Evolutionary conservation across 2,888 invertebrate species (phyloP), one percentile per base, ranked within the genome.

Genomic region (Mylabris sibirica): DNA sequence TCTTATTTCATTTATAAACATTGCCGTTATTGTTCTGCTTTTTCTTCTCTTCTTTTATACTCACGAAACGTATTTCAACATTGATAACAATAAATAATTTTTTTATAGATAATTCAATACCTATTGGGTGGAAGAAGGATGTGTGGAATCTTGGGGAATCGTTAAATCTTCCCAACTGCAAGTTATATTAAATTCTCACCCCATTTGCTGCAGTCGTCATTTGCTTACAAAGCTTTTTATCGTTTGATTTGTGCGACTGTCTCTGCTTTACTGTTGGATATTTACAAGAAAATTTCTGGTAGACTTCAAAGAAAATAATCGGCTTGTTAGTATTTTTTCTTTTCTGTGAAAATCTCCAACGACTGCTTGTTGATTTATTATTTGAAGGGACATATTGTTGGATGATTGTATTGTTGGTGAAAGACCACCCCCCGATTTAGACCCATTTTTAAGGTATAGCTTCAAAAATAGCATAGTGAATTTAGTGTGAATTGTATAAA

Each of bases 271-370:
- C n/a, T 17, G 44, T 44, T 44, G 8, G 53, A 22, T 9, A 12
- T 53, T 53, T 22, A 3, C 22, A 1, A 12, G 53, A 53, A 53
- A 53, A 53, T 53, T 53, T 53, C 49, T 20, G 5, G 17, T 17
- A 11, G 49, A 65, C 44, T 70, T 70, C 67, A 59, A 62, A 67
- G 70, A 70, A 66, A 70, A 70, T 70, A 70, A 67, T 67, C 70
- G 67, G 70, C 60, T 70, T 67, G 61, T 64, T 66, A 61, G 60
- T 44, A 6, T 44, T 44, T 1, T 17, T 44, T 6, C n/a, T 44
- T 44, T 44, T 44, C 44, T 44, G 44, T 44, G 44, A 17, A 44
- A 44, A 44, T 44, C 44, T 44, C 17, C n/a, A 14, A 41, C n/a
- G 41, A 41, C n/a, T 35, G 8, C 5, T 38, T 12, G 38, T 12